Percentiles rank a stretch among this genome's conserved stretches.
Evolutionary conservation across 2,888 invertebrate genomes (phyloP).

Genomic region (Spodoptera picta): DNA sequence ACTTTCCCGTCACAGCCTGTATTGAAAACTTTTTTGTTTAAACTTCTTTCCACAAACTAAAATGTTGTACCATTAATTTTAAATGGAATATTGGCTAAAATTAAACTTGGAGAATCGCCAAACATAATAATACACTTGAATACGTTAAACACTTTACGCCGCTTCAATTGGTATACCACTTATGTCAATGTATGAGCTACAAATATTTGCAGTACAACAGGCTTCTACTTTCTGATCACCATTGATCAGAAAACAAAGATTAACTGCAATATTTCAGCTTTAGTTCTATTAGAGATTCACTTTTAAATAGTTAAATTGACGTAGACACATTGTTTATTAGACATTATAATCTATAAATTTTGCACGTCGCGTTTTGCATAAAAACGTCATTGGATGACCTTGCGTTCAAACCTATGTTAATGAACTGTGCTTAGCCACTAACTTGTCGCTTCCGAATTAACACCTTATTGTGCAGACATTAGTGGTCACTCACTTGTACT

Average conservation of each 20-base stretch:
- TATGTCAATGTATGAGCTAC: slow-evolving; percentile 26
- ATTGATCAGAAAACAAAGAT: slow-evolving; percentile 5
- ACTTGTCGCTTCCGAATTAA: slow-evolving; percentile 68
- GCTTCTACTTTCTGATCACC: slow-evolving; percentile 7
- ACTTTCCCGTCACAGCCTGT: slow-evolving; percentile 17
- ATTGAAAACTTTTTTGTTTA: slow-evolving; percentile 6
- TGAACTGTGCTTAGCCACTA: slow-evolving; percentile 64
- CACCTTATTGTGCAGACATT: slow-evolving; percentile 64
- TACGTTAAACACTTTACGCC: slow-evolving; percentile 43
- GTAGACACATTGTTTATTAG: slow-evolving; percentile 25
- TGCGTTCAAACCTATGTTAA: slow-evolving; percentile 68
- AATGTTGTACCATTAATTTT: slow-evolving; percentile 37
- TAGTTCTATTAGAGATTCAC: not conserved
- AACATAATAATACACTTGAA: slow-evolving; percentile 48
- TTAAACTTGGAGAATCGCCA: slow-evolving; percentile 50
- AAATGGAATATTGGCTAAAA: slow-evolving; percentile 45
- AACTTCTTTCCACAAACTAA: slow-evolving; percentile 15
- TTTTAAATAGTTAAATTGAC: not conserved
- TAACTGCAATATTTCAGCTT: not conserved
- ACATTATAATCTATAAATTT: slow-evolving; percentile 47
- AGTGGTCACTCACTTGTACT: slow-evolving; percentile 38
- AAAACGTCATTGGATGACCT: slow-evolving; percentile 62
- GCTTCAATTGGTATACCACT: slow-evolving; percentile 40
- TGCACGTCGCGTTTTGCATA: slow-evolving; percentile 44
- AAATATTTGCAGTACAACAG: slow-evolving; percentile 26